Evolutionary conservation across 2,113 vertebrate species (phyloP).

Genomic region (Trogon surrucura): DNA sequence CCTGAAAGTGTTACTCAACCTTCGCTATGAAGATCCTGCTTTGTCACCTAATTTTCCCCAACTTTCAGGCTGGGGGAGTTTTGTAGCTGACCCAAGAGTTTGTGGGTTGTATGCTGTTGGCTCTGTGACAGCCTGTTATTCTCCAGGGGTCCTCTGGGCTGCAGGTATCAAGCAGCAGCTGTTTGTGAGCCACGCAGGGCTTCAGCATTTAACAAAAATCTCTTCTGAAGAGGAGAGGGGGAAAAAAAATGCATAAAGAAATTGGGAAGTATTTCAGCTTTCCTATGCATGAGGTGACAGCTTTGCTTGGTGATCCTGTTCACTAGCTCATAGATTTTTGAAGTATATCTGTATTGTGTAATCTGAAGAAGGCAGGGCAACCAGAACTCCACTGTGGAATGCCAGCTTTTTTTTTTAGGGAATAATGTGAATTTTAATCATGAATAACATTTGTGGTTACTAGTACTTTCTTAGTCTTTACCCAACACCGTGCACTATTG

Average conservation of each 20-base stretch:
- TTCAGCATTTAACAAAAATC: not conserved
- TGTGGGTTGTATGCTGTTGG: not conserved
- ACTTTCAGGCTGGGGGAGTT: not conserved
- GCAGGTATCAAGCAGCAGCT: constrained; percentile 13
- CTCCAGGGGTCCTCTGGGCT: not conserved
- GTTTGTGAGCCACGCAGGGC: not conserved
- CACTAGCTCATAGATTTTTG: not conserved
- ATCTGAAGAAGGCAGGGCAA: not conserved
- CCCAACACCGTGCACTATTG: not conserved
- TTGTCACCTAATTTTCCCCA: not conserved
- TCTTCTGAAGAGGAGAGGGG: not conserved
- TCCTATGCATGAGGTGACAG: not conserved
- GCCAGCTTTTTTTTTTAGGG: not conserved
- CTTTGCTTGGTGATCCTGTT: not conserved
- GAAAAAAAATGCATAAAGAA: not conserved
- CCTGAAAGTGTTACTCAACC: not conserved
- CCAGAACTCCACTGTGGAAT: not conserved
- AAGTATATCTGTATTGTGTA: not conserved
- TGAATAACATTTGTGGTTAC: not conserved
- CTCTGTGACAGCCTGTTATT: not conserved
- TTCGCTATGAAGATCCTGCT: not conserved
- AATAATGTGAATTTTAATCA: not conserved
- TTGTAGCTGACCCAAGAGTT: not conserved
- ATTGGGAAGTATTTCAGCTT: not conserved
- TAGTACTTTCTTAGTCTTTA: not conserved